phyloP scores from a whole-genome alignment of 2,113 vertebrate genomes.

The Brienomyrus longianalis region DNA sequence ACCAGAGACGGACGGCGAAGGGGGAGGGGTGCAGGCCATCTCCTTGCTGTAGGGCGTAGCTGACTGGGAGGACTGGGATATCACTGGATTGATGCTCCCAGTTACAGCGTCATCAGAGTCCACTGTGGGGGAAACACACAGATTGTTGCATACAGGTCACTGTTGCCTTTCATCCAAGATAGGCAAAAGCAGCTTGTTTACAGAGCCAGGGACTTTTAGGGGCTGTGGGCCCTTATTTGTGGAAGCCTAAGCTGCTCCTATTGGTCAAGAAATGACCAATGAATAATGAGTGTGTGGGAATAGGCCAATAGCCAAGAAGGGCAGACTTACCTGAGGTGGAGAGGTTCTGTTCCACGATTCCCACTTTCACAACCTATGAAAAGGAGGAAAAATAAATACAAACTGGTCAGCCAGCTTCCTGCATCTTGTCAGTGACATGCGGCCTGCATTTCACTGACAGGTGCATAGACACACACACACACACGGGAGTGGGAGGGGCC shows the following conservation, averaged over 20 bases:
- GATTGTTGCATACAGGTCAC: too few species aligned
- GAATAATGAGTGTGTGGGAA: not conserved
- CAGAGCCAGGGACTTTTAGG: not conserved
- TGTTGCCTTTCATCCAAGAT: not conserved
- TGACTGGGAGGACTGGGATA: slow-evolving; percentile 58
- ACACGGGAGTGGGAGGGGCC: not conserved
- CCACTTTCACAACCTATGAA: slow-evolving; percentile 71
- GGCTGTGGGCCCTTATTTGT: not conserved
- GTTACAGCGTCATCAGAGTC: slow-evolving; percentile 80
- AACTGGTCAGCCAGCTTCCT: not conserved
- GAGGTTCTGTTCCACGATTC: slow-evolving; percentile 82
- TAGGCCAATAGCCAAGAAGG: not conserved
- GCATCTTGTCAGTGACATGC: not conserved
- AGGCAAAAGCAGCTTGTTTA: not conserved
- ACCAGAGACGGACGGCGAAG: slow-evolving; percentile 78
- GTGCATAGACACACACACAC: not conserved
- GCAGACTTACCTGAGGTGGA: slow-evolving; percentile 60
- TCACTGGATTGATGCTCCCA: slow-evolving; percentile 67
- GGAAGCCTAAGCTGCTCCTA: not conserved
- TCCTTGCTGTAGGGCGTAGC: slow-evolving; percentile 68
- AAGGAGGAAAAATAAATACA: not conserved
- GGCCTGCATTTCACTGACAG: not conserved
- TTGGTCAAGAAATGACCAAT: not conserved
- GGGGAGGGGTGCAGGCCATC: slow-evolving; percentile 72
- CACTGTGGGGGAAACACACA: slow-evolving; percentile 50